Percentiles rank a stretch among this genome's conserved stretches.
phyloP scores from a whole-genome alignment of 1,140 invertebrate species.

The Nymphalis io region DNA sequence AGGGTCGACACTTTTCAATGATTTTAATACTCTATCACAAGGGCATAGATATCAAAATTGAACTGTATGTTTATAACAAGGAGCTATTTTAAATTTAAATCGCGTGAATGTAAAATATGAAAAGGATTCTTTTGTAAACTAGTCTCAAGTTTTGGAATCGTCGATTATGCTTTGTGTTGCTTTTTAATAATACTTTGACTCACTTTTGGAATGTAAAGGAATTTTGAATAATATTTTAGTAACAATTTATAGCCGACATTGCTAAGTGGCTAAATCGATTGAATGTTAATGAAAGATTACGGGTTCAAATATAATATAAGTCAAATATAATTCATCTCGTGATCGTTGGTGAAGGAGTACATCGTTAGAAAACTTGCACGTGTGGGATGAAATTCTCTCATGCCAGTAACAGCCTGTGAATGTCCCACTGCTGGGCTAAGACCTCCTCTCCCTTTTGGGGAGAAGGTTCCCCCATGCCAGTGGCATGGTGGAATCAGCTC shows the following conservation, averaged over 20 bases:
- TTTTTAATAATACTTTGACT: slow-evolving; percentile 4
- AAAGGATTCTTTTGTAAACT: slow-evolving; percentile 35
- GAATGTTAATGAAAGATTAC: no score
- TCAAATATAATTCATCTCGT: no score
- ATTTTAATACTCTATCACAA: slow-evolving; percentile 31
- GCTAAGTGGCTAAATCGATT: no score
- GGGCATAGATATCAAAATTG: slow-evolving; percentile 15
- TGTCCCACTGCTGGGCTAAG: no score
- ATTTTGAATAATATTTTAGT: neutral
- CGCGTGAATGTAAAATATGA: slow-evolving; percentile 27
- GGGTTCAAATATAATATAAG: no score
- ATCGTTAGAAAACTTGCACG: no score
- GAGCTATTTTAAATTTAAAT: slow-evolving; percentile 36
- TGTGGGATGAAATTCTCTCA: no score
- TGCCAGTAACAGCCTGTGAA: no score
- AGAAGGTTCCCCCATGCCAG: no score
- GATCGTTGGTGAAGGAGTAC: no score
- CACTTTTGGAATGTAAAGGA: neutral
- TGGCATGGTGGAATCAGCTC: no score
- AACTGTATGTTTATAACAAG: slow-evolving; percentile 14
- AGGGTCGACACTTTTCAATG: slow-evolving; percentile 37
- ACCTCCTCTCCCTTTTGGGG: no score
- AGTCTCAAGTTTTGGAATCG: slow-evolving; percentile 27
- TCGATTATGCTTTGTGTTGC: slow-evolving; percentile 13
- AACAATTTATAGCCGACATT: neutral